Percentiles rank a stretch among this genome's conserved stretches.
phyloP scores from a whole-genome alignment of 2,888 invertebrate species.

The Parasteatoda lunata region DNA sequence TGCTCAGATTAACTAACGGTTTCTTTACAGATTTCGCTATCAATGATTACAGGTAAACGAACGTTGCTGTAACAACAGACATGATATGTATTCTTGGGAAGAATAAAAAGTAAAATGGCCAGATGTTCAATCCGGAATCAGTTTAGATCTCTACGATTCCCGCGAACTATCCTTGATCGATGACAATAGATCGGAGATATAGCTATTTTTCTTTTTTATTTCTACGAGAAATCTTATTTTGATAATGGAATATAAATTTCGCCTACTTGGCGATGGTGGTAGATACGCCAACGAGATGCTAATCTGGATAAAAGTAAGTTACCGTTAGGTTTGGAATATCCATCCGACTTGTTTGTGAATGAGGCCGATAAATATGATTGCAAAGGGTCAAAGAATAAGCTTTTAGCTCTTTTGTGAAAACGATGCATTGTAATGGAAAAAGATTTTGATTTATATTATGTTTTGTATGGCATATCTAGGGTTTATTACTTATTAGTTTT shows the following conservation, averaged over 20 bases:
- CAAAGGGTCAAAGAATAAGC: no score
- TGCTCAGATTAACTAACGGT: no score
- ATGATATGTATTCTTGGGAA: no score
- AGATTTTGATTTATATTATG: no score
- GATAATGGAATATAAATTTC: conserved; percentile 3
- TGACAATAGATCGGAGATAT: not conserved
- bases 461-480: no score
- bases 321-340: no score
- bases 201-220: not conserved
- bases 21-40: not conserved
- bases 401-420: no score
- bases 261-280: not conserved
- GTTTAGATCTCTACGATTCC: not conserved
- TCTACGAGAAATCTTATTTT: not conserved
- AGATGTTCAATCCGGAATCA: not conserved
- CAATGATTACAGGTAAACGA: not conserved
- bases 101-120: not conserved
- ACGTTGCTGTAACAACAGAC: not conserved
- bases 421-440: no score
- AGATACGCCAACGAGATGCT: not conserved
- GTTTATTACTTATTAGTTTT: no score
- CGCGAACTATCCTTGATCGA: not conserved
- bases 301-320: not conserved
- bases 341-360: no score
- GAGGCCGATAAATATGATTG: no score